Percentiles rank a stretch among this genome's conserved stretches.
Conservation (phyloP, 2,888 invertebrate genomes). For the Parasteatoda lunata region DNA sequence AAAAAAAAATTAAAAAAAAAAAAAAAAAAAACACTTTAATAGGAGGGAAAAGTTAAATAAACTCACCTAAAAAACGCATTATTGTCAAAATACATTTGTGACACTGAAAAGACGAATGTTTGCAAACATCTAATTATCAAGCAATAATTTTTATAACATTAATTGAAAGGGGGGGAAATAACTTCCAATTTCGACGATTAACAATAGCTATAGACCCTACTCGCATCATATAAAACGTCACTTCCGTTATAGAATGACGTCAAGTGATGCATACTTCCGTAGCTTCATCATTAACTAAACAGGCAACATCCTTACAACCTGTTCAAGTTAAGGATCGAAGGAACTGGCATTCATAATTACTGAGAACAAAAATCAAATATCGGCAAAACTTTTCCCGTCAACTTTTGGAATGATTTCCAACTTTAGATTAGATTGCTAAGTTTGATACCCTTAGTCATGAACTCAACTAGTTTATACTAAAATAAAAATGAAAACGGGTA, state of each 20-base stretch:
- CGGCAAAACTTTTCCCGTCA: too few relatives aligned
- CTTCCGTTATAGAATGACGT: slow-evolving; percentile 60
- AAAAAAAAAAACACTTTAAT: too few relatives aligned
- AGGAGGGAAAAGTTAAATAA: too few relatives aligned
- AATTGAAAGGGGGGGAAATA: slow-evolving; percentile 22
- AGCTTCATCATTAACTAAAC: slow-evolving; percentile 36
- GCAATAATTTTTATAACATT: slow-evolving; percentile 10
- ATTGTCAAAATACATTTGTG: too few relatives aligned
- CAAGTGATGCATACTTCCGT: slow-evolving; percentile 64
- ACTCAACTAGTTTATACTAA: too few relatives aligned
- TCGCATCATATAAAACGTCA: slow-evolving; percentile 28
- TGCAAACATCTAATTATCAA: slow-evolving; percentile 23
- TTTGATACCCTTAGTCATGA: too few relatives aligned
- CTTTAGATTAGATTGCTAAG: too few relatives aligned
- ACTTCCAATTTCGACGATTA: slow-evolving; percentile 14
- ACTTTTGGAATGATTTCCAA: too few relatives aligned
- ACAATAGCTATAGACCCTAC: slow-evolving; percentile 12
- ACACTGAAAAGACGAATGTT: background rate
- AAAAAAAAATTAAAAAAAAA: too few relatives aligned
- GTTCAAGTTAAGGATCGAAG: slow-evolving; percentile 14
- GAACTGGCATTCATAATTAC: slow-evolving; percentile 3
- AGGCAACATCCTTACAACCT: slow-evolving; percentile 9
- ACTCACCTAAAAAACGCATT: too few relatives aligned
- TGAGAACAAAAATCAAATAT: background rate
- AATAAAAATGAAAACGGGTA: too few relatives aligned